These are phyloP conservation scores for Anguilla marmorata DNA, from an alignment of 2,797 vertebrate species.

Conservation along the genomic window DNA sequence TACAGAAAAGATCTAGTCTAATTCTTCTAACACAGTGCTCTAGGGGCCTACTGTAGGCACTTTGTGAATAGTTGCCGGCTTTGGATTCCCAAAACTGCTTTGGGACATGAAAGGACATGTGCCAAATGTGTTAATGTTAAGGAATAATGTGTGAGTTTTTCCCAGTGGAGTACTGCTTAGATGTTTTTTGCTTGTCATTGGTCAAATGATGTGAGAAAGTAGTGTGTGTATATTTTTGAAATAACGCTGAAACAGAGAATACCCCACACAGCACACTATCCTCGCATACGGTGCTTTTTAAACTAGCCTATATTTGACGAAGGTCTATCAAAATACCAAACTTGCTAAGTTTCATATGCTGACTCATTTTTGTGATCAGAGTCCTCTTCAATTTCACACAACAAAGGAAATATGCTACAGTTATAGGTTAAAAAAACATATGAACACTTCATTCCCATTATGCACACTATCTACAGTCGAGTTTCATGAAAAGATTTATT, in stretches of 20 bases:
- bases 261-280: conserved; percentile 1
- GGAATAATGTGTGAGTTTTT: neutral
- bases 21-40: conserved; percentile 7
- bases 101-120: neutral
- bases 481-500: neutral
- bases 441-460: conserved; percentile 12
- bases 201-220: neutral
- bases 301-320: neutral
- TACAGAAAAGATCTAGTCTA: neutral
- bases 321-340: conserved; percentile 8
- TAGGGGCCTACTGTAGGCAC: neutral
- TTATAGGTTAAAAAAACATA: conserved; percentile 21
- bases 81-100: neutral
- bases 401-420: neutral
- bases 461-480: conserved; percentile 22
- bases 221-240: conserved; percentile 1
- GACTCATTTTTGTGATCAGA: neutral
- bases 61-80: neutral
- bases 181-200: conserved; percentile 2
- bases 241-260: neutral
- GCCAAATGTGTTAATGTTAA: neutral
- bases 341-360: conserved; percentile 20
- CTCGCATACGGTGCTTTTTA: conserved; percentile 14
- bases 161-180: neutral
- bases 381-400: conserved; percentile 18